Percentiles rank a stretch among this genome's conserved stretches.
These are phyloP conservation scores for Cepaea nemoralis DNA, from an alignment of 1,140 invertebrate genomes.

Conservation along the genomic window DNA sequence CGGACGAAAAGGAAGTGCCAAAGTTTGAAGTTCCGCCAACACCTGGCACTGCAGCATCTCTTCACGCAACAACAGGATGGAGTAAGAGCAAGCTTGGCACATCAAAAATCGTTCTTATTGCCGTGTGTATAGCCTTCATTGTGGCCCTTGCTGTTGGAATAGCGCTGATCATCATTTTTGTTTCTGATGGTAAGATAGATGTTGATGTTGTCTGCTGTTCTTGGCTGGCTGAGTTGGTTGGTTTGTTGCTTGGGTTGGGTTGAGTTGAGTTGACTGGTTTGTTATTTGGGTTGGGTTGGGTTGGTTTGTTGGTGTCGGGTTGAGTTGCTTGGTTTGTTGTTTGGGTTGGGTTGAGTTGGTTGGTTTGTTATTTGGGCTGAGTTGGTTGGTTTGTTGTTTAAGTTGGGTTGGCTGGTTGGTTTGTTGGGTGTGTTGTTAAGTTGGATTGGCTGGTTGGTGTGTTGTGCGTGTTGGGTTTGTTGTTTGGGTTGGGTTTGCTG, in stretches of 20 bases:
- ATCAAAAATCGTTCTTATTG: conserved; percentile 3
- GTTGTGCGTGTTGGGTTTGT: background rate
- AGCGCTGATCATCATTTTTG: conserved; percentile 13
- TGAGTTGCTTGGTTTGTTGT: too few relatives aligned
- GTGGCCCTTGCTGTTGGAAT: conserved; percentile 24
- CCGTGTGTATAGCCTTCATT: background rate
- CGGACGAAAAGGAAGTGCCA: conserved; percentile 6
- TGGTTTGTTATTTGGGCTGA: too few relatives aligned
- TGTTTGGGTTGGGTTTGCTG: background rate
- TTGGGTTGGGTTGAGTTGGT: background rate
- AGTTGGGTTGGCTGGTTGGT: background rate
- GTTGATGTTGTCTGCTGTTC: background rate
- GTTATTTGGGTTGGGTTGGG: background rate
- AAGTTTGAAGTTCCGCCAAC: conserved; percentile 21
- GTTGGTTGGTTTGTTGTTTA: too few relatives aligned
- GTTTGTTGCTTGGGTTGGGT: background rate
- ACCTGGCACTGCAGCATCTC: conserved; percentile 20
- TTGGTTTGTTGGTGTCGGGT: background rate
- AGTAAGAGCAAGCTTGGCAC: background rate
- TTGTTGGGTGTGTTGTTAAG: background rate
- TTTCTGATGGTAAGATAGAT: background rate
- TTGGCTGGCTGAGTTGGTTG: background rate
- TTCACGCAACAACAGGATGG: background rate
- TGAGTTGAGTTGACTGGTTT: background rate
- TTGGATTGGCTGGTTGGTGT: background rate